Percentiles rank a stretch among this genome's conserved stretches.
phyloP scores from a whole-genome alignment of 2,797 vertebrate genomes.

The Gymnopithys bicolor region DNA sequence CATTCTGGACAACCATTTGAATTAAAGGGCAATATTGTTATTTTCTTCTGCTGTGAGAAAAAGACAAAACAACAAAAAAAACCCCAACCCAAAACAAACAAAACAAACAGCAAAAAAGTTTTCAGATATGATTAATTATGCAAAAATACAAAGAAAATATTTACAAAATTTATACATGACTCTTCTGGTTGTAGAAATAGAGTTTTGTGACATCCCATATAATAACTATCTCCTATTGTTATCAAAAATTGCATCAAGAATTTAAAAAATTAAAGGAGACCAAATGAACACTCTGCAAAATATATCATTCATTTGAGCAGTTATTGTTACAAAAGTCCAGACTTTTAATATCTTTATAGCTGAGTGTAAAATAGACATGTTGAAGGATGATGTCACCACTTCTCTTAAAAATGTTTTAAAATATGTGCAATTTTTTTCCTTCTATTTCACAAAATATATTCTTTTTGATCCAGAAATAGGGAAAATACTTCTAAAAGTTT shows the following conservation, averaged over 20 bases:
- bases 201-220: background rate
- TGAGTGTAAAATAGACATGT: background rate
- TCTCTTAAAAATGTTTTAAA: background rate
- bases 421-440: background rate
- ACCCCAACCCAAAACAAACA: too few species aligned
- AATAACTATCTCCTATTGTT: background rate
- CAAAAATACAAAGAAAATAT: background rate
- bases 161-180: background rate
- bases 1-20: background rate
- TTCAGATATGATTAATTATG: background rate
- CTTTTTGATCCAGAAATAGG: background rate
- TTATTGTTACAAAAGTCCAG: background rate
- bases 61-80: too few species aligned
- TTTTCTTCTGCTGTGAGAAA: background rate
- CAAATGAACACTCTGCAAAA: background rate
- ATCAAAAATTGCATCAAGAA: background rate
- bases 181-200: background rate
- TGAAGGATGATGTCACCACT: background rate
- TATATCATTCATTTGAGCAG: background rate
- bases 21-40: background rate
- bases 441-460: background rate
- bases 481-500: background rate
- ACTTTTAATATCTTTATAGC: background rate
- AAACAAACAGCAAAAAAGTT: background rate
- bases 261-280: background rate